Evolutionary conservation across 2,113 vertebrate genomes (phyloP).

Genomic region (Poecilia latipinna): DNA sequence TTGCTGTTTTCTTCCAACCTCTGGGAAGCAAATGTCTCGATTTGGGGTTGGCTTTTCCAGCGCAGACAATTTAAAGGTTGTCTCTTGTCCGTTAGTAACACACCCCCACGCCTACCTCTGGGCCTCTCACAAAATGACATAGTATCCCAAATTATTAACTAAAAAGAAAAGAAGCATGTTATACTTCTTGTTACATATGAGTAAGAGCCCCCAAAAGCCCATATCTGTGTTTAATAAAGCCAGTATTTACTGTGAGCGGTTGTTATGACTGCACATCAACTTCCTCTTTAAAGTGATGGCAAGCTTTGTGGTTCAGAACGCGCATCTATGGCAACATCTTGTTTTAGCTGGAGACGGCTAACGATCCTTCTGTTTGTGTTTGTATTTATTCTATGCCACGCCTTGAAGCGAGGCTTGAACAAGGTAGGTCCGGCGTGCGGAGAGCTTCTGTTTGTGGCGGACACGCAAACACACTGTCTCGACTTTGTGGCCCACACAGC

Average conservation of each 20-base stretch:
- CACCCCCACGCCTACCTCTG: not conserved
- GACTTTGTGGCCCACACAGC: slow-evolving; percentile 40
- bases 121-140: not conserved
- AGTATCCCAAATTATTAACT: not conserved
- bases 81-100: slow-evolving; percentile 5
- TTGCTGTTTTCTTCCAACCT: slow-evolving; percentile 38
- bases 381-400: slow-evolving; percentile 73
- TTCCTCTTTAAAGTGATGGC: slow-evolving; percentile 39
- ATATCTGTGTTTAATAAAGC: not conserved
- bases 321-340: slow-evolving; percentile 58
- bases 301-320: slow-evolving; percentile 44
- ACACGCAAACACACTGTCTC: slow-evolving; percentile 41
- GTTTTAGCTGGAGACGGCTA: slow-evolving; percentile 68
- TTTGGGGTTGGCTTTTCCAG: slow-evolving; percentile 58
- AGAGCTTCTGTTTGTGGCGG: slow-evolving; percentile 64
- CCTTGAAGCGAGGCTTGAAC: slow-evolving; percentile 80
- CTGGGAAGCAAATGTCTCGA: slow-evolving; percentile 53
- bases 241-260: slow-evolving; percentile 4
- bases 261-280: slow-evolving; percentile 20
- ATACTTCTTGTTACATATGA: not conserved
- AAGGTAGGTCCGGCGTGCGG: slow-evolving; percentile 75
- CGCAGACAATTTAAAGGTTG: slow-evolving; percentile 31
- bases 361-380: slow-evolving; percentile 62
- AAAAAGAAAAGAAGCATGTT: not conserved
- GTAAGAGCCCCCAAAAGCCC: not conserved